A percentile compares a stretch with the other conserved stretches of the same genome.
Conservation (phyloP, 2,888 invertebrate species). For the Agonum fuliginosum region DNA sequence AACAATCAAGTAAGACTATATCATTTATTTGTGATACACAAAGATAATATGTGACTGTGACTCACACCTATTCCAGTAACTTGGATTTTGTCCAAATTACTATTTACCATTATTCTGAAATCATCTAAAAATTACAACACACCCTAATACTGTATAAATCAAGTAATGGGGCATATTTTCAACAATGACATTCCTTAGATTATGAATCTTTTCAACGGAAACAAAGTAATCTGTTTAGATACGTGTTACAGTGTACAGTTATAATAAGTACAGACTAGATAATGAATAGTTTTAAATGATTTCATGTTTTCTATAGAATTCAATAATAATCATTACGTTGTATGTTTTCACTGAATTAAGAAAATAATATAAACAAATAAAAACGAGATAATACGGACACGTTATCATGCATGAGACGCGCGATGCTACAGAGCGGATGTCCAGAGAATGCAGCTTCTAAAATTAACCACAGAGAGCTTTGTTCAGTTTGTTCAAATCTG, state of each 20-base stretch:
- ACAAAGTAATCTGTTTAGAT: not conserved
- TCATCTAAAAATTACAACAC: not conserved
- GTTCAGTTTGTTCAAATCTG: conserved; percentile 7
- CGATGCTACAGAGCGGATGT: conserved; percentile 30
- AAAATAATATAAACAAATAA: conserved; percentile 1
- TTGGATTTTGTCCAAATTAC: conserved; percentile 34
- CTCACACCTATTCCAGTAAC: not conserved
- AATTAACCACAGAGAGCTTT: conserved; percentile 33
- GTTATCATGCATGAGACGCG: not conserved
- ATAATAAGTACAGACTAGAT: not conserved
- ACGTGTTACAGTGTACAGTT: not conserved
- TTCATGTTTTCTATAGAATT: not conserved
- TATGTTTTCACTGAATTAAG: not conserved
- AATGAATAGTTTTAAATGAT: not conserved
- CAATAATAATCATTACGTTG: not conserved
- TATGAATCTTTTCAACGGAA: not conserved
- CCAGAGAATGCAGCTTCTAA: conserved; percentile 36
- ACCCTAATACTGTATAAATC: not conserved
- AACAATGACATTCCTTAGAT: not conserved
- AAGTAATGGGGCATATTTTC: too few species aligned
- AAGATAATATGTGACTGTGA: conserved; percentile 17
- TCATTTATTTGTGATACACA: not conserved
- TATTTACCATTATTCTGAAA: not conserved
- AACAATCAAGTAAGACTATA: conserved; percentile 76
- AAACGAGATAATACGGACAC: not conserved